phyloP scores from a whole-genome alignment of 2,113 vertebrate species.

The Peucedramus taeniatus region DNA sequence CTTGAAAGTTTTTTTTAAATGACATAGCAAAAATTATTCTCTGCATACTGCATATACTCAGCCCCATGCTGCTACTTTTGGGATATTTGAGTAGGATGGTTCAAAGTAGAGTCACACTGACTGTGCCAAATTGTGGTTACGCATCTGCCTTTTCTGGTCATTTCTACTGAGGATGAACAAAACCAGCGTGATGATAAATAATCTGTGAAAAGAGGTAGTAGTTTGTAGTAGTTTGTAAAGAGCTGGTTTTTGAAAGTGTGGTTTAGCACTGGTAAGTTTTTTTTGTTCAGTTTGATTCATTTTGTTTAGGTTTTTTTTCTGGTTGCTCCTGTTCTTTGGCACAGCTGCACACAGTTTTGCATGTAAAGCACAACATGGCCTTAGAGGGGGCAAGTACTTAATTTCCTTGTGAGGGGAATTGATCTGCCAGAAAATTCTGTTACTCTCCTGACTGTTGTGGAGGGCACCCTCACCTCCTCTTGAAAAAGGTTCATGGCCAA shows the following conservation, averaged over 20 bases:
- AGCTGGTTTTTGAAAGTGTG: not conserved
- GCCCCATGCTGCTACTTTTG: not conserved
- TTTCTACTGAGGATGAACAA: not conserved
- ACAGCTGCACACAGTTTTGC: not conserved
- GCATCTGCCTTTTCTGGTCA: not conserved
- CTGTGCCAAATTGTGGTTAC: not conserved
- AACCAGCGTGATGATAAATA: not conserved
- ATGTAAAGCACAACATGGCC: not conserved
- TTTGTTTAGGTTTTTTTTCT: not conserved
- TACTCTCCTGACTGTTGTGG: not conserved
- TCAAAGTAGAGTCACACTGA: not conserved
- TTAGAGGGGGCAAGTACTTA: not conserved
- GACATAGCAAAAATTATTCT: not conserved
- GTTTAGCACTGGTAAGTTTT: not conserved
- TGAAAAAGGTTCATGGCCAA: not conserved
- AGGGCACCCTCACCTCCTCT: not conserved
- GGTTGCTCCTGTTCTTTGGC: not conserved
- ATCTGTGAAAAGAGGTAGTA: not conserved
- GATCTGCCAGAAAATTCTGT: not conserved
- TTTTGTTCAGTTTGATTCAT: not conserved
- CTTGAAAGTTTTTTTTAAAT: not conserved
- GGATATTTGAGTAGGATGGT: not conserved
- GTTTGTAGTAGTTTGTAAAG: not conserved
- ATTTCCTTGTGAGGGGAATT: not conserved
- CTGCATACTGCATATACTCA: no score